Evolutionary conservation across 2,113 vertebrate genomes (phyloP).

Genomic region (Prietella phreatophila): DNA sequence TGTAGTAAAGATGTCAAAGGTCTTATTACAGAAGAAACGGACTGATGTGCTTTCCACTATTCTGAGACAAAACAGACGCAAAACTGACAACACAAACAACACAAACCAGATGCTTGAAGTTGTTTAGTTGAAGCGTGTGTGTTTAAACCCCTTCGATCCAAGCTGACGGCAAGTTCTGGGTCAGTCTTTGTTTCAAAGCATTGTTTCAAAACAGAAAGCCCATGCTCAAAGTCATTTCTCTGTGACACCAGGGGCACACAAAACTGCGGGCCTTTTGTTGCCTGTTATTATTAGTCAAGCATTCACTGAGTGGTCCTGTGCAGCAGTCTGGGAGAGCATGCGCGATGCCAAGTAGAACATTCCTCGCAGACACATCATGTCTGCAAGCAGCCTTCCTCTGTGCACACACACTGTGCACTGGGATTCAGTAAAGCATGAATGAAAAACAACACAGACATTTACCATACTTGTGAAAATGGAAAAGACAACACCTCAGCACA

Average conservation of each 20-base stretch:
- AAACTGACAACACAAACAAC: slow-evolving; percentile 28
- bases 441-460: background rate
- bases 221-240: slow-evolving; percentile 32
- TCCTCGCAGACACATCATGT: slow-evolving; percentile 49
- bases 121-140: background rate
- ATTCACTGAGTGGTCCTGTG: slow-evolving; percentile 11
- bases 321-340: slow-evolving; percentile 30
- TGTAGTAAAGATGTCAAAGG: background rate
- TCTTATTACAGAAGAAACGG: background rate
- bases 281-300: slow-evolving; percentile 3
- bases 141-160: slow-evolving; percentile 1
- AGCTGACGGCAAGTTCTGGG: background rate
- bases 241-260: slow-evolving; percentile 23
- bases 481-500: background rate
- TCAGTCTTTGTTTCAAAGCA: slow-evolving; percentile 28
- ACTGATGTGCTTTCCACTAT: background rate
- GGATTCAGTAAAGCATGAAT: background rate
- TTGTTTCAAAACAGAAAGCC: slow-evolving; percentile 31
- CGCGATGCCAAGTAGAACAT: slow-evolving; percentile 44
- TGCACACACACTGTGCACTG: background rate
- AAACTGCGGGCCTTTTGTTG: slow-evolving; percentile 10
- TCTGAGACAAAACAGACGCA: slow-evolving; percentile 22
- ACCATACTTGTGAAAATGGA: background rate
- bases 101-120: slow-evolving; percentile 19
- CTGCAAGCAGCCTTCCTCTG: slow-evolving; percentile 18